Percentiles rank a stretch among this genome's conserved stretches.
Conservation (phyloP, 2,888 invertebrate genomes). For the Coleophora flavipennella region DNA sequence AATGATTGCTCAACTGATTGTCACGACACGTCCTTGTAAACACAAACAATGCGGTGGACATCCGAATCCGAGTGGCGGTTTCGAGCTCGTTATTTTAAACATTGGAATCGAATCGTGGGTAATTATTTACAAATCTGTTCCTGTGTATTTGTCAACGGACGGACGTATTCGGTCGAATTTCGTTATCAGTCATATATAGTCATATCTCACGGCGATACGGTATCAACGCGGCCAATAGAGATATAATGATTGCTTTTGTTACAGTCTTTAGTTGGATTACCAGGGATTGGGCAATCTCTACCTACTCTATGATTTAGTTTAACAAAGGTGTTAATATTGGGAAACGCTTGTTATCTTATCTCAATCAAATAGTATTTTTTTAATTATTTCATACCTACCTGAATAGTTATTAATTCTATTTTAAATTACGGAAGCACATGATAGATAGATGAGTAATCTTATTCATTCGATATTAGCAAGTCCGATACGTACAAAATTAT, state of each 20-base stretch:
- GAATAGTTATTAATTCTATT: too few relatives aligned
- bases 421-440: too few relatives aligned
- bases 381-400: too few relatives aligned
- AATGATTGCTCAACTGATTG: conserved; percentile 57
- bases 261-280: conserved; percentile 11
- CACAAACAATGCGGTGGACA: conserved; percentile 50
- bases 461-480: too few relatives aligned
- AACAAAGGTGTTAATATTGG: conserved; percentile 6
- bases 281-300: conserved; percentile 1
- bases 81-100: conserved; percentile 29
- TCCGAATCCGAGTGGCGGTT: conserved; percentile 31
- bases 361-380: background rate
- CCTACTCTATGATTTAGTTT: background rate
- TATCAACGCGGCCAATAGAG: conserved; percentile 16
- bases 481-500: too few relatives aligned
- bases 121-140: conserved; percentile 41
- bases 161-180: conserved; percentile 10
- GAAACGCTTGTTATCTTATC: conserved; percentile 10
- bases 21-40: conserved; percentile 40
- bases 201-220: conserved; percentile 15
- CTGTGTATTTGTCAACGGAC: conserved; percentile 16
- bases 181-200: conserved; percentile 13
- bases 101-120: conserved; percentile 31
- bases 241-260: conserved; percentile 14
- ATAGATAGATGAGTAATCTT: too few relatives aligned